Evolutionary conservation across 2,888 invertebrate genomes (phyloP), one percentile per base, ranked within the genome.

Genomic region (Elysia crispata): DNA sequence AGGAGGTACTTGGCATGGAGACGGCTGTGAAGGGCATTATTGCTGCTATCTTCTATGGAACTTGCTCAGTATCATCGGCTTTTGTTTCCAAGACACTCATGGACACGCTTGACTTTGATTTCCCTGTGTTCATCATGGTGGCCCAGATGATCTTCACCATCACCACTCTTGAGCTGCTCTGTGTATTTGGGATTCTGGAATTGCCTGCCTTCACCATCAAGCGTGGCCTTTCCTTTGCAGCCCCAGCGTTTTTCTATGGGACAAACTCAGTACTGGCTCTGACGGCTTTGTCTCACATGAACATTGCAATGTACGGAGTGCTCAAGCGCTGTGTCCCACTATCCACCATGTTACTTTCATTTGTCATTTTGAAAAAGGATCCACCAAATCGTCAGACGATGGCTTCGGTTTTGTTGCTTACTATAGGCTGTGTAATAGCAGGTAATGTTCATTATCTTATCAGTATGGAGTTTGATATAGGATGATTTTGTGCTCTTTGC

Each of bases 251-350:
- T 15, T 92, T 93, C 82, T 93, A 93, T 86, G 92, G 92, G 0
- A 81, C 93, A 0, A 92, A 94, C 82, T 91, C 93, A 57, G 91
- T 93, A 70, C 87, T 93, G 54, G 92, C 93, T 13, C 90, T 94
- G 54, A 91, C 91, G 81, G 93, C 93, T 0, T 89, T 94, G 33
- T 91, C 92, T 82, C 93, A 93, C 74, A 93, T 94, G 92, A 93
- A 93, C 81, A 92, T 94, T 84, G 93, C 94, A 1, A 92, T 93
- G 91, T 94, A 93, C 86, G 93, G 93, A 1, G 92, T 93, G 3
- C 85, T 94, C 33, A 94, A 94, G 86, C 89, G 93, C 74, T 93
- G 92, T 85, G 91, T 91, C 3, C 93, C 93, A 0, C 83, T 93
- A 1, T 91, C 92, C 5, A 93, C 92, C 50, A 86, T 93, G 79